Evolutionary conservation across 2,113 vertebrate species (phyloP).

Genomic region (Lucifuga dentata): DNA sequence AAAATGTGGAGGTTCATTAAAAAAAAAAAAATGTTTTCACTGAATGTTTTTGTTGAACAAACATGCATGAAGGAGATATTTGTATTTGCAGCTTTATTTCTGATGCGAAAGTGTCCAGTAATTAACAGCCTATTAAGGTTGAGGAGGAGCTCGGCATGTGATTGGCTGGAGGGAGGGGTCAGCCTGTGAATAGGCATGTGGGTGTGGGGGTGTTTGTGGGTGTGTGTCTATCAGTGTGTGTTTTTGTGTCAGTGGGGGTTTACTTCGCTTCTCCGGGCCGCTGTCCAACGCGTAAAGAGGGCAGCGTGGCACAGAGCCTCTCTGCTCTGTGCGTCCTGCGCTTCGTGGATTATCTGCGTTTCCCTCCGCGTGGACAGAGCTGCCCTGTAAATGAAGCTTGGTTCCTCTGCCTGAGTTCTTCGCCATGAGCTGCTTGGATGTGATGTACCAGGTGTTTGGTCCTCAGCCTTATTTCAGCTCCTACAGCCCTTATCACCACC

Average conservation of each 20-base stretch:
- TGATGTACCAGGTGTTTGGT: slow-evolving; percentile 98
- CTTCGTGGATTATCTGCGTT: slow-evolving; percentile 37
- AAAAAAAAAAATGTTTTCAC: no score
- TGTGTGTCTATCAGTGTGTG: background rate
- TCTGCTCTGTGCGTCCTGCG: background rate
- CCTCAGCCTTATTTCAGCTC: slow-evolving; percentile 91
- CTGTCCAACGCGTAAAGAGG: slow-evolving; percentile 59
- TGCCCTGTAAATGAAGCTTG: slow-evolving; percentile 77
- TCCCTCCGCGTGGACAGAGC: slow-evolving; percentile 23
- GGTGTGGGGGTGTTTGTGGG: background rate
- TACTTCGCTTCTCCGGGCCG: slow-evolving; percentile 7
- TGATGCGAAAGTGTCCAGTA: background rate
- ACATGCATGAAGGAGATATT: background rate
- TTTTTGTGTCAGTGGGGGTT: slow-evolving; percentile 9
- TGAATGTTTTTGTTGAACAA: background rate
- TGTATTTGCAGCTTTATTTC: background rate
- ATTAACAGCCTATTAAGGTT: slow-evolving; percentile 48
- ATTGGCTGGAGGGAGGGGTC: slow-evolving; percentile 54
- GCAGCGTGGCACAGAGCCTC: slow-evolving; percentile 18
- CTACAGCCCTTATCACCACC: slow-evolving; percentile 91
- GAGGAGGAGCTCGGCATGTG: slow-evolving; percentile 50
- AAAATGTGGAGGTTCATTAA: no score
- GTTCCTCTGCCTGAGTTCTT: slow-evolving; percentile 73
- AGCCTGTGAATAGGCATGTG: slow-evolving; percentile 7
- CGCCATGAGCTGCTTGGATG: slow-evolving; percentile 99